Evolutionary conservation across 2,888 invertebrate species (phyloP).

Genomic region (Thyatira batis): DNA sequence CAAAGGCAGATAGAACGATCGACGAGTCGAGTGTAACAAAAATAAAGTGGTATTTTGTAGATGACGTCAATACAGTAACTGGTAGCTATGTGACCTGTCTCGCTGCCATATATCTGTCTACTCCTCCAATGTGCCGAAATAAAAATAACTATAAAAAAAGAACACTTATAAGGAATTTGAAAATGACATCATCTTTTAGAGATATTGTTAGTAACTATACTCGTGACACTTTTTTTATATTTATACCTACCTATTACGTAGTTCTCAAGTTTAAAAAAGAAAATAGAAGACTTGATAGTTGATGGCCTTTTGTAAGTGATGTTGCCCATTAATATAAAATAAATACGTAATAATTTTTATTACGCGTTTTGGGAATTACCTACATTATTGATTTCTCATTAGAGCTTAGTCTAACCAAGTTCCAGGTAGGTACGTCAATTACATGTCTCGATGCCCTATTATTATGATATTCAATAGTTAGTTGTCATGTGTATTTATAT

Average conservation of each 20-base stretch:
- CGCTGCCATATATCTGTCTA: not conserved
- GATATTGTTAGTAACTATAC: not conserved
- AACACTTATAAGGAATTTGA: not conserved
- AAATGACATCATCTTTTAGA: slow-evolving; percentile 4
- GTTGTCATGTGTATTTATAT: too few species aligned
- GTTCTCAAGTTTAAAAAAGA: not conserved
- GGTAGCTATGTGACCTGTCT: slow-evolving; percentile 1
- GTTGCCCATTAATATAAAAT: not conserved
- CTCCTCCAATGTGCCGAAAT: not conserved
- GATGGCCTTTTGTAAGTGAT: not conserved
- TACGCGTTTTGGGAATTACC: too few species aligned
- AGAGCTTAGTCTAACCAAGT: too few species aligned
- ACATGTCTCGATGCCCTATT: too few species aligned
- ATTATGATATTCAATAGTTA: too few species aligned
- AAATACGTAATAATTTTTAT: too few species aligned
- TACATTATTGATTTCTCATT: too few species aligned
- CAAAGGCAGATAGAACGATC: not conserved
- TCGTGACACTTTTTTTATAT: not conserved
- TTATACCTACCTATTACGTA: not conserved
- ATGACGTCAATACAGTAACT: not conserved
- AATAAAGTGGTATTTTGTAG: slow-evolving; percentile 1
- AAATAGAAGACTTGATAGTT: too few species aligned
- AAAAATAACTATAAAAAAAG: not conserved
- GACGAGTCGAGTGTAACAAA: not conserved
- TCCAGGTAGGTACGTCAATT: too few species aligned